phyloP scores from a whole-genome alignment of 2,113 vertebrate species.

The Oryzias javanicus region DNA sequence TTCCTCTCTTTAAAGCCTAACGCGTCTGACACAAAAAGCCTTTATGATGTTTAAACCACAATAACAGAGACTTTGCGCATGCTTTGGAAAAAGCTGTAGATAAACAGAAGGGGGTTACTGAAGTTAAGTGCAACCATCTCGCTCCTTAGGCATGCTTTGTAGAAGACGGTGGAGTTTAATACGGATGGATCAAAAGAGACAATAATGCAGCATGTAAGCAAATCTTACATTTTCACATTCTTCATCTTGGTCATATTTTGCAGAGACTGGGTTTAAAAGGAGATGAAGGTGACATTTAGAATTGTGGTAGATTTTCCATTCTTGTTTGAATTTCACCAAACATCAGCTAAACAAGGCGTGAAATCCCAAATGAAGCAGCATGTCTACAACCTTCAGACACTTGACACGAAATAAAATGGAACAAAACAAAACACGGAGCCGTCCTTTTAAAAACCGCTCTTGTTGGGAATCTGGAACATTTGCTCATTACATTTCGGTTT shows the following conservation, averaged over 20 bases:
- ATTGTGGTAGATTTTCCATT: constrained; percentile 23
- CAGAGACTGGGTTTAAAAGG: constrained; percentile 5
- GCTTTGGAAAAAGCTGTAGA: constrained; percentile 22
- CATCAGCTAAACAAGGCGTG: constrained; percentile 34
- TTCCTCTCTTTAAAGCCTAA: not conserved
- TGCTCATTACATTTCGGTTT: constrained; percentile 34
- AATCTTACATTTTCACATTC: constrained; percentile 14
- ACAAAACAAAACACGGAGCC: constrained; percentile 31
- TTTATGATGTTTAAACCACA: not conserved
- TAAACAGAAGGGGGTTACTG: not conserved
- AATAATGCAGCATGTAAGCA: constrained; percentile 58
- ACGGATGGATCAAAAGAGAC: constrained; percentile 21
- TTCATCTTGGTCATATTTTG: constrained; percentile 13
- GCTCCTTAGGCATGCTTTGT: not conserved
- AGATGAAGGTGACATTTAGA: constrained; percentile 16
- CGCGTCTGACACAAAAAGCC: not conserved
- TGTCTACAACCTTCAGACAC: constrained; percentile 28
- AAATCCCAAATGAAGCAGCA: constrained; percentile 23
- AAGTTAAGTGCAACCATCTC: constrained; percentile 16
- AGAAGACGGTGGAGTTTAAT: constrained; percentile 7
- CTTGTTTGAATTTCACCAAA: constrained; percentile 21
- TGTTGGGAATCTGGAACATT: constrained; percentile 34
- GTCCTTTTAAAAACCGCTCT: constrained; percentile 31
- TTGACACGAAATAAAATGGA: constrained; percentile 40
- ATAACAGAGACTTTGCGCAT: constrained; percentile 16